A percentile compares a stretch with the other conserved stretches of the same genome.
These are phyloP conservation scores for Macaria notata DNA, from an alignment of 2,888 invertebrate species.

Conservation along the genomic window DNA sequence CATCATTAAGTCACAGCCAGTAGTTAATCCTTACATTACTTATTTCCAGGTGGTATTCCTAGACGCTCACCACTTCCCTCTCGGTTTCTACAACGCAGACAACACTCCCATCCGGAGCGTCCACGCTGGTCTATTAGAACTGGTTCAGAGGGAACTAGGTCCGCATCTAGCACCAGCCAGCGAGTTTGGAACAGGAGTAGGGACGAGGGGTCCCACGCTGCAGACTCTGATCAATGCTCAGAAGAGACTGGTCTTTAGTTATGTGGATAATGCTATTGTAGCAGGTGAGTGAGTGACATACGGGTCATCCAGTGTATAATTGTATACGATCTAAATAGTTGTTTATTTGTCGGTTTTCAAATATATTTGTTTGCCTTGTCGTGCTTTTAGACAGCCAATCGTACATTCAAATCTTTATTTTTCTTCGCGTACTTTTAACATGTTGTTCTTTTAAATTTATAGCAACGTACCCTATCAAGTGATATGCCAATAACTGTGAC, in stretches of 20 bases:
- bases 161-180: constrained; percentile 75
- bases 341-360: no score
- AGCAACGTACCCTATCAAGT: no score
- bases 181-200: constrained; percentile 62
- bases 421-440: no score
- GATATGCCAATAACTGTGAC: no score
- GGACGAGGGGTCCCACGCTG: constrained; percentile 70
- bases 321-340: no score
- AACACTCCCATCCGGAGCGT: constrained; percentile 70
- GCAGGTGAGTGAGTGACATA: constrained; percentile 46
- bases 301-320: no score
- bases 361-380: no score
- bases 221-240: constrained; percentile 70
- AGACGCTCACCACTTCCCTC: constrained; percentile 92
- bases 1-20: no score
- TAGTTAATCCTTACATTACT: not conserved
- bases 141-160: constrained; percentile 80
- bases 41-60: constrained; percentile 84
- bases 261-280: constrained; percentile 76
- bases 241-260: constrained; percentile 79
- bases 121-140: constrained; percentile 79
- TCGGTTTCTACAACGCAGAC: constrained; percentile 80
- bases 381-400: no score
- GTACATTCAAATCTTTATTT: no score
- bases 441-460: no score